Base-by-base conservation (phyloP, 2,113 vertebrate species). In the Neomonachus schauinslandi region DNA sequence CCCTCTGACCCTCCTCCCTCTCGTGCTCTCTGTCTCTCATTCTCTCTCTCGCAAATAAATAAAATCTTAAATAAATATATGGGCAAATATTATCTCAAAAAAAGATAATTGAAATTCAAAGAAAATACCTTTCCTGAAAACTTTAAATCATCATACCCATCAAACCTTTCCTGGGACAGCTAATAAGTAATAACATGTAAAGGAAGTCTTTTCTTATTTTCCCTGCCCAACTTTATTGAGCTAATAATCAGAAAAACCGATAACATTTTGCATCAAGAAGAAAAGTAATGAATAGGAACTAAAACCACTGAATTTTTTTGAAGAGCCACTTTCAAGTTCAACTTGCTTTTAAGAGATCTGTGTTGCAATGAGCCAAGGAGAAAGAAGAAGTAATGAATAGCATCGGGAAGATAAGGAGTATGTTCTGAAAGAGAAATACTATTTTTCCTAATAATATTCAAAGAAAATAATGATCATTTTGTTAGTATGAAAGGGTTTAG, bases 91-190 rank as follows among this genome's bases (percentile, higher is more conserved):
- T 79, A 67, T 53, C 18, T 39, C 71, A 61, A 67, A 77, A 96
- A 94, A 15, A 71, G n/a, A 88, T 72, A 79, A 91, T 5, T 89
- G 16, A 96, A 91, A 93, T 67, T 63, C 51, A 92, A 81, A 72
- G 12, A 82, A 74, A 97, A 72, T n/a, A 12, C 11, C 18, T 55
- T 95, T 88, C 42, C n/a, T 81, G 76, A 49, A 80, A 77, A 90
- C 33, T 82, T 53, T 85, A 77, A 83, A 53, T 91, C 57, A 57
- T 86, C 12, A 39, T 11, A 57, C 8, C 31, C 49, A 89, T 42
- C 51, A 92, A 36, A 61, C 22, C 36, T 39, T 57, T 51, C 61
- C 57, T 53, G 36, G 46, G 76, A 87, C 2, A 88, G 53, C 36
- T 80, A 71, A 16, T 22, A 59, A 89, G 14, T 36, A 63, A 76